These are phyloP conservation scores for Ypsolopha sequella DNA, from an alignment of 2,888 invertebrate species.

Conservation along the genomic window DNA sequence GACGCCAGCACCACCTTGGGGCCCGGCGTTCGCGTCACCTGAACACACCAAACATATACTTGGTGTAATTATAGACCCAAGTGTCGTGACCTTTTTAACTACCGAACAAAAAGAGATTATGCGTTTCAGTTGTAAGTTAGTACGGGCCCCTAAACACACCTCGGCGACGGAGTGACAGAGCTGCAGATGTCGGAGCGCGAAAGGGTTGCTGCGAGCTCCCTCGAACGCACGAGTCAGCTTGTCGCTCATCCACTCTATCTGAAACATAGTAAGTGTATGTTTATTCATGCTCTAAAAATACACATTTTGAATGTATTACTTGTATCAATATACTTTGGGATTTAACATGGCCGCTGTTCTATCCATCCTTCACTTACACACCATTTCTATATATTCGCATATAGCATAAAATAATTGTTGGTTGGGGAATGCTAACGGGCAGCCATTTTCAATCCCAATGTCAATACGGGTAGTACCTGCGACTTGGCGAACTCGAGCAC, in stretches of 20 bases:
- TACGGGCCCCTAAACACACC: conserved; percentile 40
- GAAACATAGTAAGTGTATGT: conserved; percentile 11
- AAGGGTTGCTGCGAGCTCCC: conserved; percentile 93
- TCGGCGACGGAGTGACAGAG: conserved; percentile 94
- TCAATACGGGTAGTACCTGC: conserved; percentile 62
- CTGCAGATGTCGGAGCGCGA: conserved; percentile 94
- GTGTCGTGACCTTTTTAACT: too few species aligned
- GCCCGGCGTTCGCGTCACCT: conserved; percentile 67
- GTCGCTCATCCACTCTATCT: conserved; percentile 99
- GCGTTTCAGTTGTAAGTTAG: background rate
- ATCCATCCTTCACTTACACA: too few species aligned
- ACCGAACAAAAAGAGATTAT: too few species aligned
- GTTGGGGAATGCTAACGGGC: too few species aligned
- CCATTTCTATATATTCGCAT: too few species aligned
- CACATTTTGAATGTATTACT: background rate
- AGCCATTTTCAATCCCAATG: too few species aligned
- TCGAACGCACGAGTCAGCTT: conserved; percentile 95
- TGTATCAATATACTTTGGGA: background rate
- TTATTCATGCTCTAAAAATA: background rate
- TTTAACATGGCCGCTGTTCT: background rate
- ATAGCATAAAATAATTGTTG: too few species aligned
- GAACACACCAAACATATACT: background rate
- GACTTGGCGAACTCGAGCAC: conserved; percentile 99
- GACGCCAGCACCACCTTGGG: conserved; percentile 96
- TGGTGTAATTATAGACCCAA: conserved; percentile 31